Conservation (phyloP, 2,113 vertebrate species). For the Ascaphus truei region DNA sequence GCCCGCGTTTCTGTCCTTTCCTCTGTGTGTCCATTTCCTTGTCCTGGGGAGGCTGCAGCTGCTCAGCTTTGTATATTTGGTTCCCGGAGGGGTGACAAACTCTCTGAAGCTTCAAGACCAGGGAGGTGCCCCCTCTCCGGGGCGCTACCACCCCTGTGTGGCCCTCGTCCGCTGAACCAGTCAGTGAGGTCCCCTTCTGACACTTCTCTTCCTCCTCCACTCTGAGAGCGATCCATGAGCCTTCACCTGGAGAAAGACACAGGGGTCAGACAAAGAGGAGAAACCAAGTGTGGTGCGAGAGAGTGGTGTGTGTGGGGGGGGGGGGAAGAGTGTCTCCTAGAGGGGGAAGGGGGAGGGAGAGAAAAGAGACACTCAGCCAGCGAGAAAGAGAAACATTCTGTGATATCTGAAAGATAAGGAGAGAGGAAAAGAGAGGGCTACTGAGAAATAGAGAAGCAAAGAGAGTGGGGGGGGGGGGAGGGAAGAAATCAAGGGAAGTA, state of each 20-base stretch:
- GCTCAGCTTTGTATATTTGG: background rate
- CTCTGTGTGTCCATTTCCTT: background rate
- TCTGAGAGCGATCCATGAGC: background rate
- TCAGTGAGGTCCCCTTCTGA: background rate
- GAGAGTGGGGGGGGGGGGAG: too few species aligned
- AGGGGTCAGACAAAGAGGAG: too few species aligned
- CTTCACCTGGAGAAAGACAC: background rate
- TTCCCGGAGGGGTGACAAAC: conserved; percentile 28
- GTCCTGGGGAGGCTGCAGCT: conserved; percentile 18
- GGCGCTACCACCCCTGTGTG: background rate
- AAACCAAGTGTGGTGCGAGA: too few species aligned
- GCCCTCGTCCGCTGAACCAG: background rate
- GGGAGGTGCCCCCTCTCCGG: conserved; percentile 40
- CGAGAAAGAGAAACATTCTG: too few species aligned
- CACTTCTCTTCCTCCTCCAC: background rate
- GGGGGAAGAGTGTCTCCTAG: too few species aligned
- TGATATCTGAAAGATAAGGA: too few species aligned
- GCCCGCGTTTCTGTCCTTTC: background rate
- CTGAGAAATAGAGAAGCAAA: too few species aligned
- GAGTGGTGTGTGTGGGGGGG: too few species aligned
- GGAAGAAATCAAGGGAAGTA: too few species aligned
- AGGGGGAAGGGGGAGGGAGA: too few species aligned
- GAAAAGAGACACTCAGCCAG: too few species aligned
- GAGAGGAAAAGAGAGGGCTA: too few species aligned
- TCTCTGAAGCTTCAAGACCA: conserved; percentile 61